Percentiles rank a stretch among this genome's conserved stretches.
These are phyloP conservation scores for Alosa sapidissima DNA, from an alignment of 2,797 vertebrate species.

Conservation along the genomic window DNA sequence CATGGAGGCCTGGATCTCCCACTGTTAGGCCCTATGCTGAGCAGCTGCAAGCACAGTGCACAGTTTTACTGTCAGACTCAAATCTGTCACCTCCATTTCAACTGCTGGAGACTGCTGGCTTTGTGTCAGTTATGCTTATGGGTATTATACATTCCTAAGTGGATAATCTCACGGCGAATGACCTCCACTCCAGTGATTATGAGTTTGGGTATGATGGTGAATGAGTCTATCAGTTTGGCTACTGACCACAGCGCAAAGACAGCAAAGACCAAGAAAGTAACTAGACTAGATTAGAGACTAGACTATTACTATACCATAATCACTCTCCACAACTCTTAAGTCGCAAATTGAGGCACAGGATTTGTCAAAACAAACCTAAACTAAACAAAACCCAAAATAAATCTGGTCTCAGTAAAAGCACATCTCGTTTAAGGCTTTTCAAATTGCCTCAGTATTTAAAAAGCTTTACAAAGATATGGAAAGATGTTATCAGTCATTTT, in stretches of 20 bases:
- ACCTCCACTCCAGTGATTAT: background rate
- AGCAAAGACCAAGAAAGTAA: background rate
- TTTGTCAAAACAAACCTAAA: background rate
- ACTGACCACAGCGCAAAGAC: background rate
- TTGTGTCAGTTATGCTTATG: slow-evolving; percentile 27
- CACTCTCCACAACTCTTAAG: background rate
- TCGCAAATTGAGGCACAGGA: background rate
- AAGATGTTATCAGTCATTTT: background rate
- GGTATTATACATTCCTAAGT: slow-evolving; percentile 35
- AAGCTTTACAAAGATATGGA: background rate
- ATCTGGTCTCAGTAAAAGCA: background rate
- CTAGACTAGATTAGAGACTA: background rate
- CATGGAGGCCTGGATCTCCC: background rate
- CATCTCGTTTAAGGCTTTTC: background rate
- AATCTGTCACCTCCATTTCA: slow-evolving; percentile 7
- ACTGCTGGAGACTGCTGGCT: background rate
- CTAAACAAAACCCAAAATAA: background rate
- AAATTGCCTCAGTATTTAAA: background rate
- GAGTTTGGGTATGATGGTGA: background rate
- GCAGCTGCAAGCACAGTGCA: background rate
- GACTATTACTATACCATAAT: background rate
- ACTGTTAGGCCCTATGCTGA: background rate
- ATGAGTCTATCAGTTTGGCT: slow-evolving; percentile 1
- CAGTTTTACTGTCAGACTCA: background rate
- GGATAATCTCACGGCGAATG: slow-evolving; percentile 31